phyloP scores from a whole-genome alignment of 2,113 vertebrate species.

The Amblyopsis rosae region DNA sequence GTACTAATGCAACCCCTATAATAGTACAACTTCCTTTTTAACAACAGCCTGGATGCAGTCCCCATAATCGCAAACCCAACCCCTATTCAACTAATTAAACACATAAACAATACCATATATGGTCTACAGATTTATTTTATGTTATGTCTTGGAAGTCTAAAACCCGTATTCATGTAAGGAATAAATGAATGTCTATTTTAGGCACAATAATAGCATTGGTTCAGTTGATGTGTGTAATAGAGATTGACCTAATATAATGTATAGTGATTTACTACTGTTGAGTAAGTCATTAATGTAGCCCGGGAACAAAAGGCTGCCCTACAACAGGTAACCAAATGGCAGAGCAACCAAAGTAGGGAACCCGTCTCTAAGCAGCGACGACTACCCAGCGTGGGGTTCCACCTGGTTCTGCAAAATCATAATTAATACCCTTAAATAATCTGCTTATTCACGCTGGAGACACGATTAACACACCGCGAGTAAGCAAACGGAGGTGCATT shows the following conservation, averaged over 20 bases:
- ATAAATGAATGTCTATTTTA: slow-evolving; percentile 5
- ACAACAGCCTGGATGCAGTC: too few species aligned
- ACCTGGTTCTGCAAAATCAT: slow-evolving; percentile 73
- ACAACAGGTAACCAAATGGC: slow-evolving; percentile 48
- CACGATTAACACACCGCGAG: not conserved
- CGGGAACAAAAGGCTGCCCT: slow-evolving; percentile 31
- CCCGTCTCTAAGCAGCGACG: slow-evolving; percentile 47
- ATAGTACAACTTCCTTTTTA: too few species aligned
- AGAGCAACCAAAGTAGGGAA: slow-evolving; percentile 52
- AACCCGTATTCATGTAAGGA: not conserved
- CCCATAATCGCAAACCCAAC: too few species aligned
- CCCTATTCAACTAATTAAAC: too few species aligned
- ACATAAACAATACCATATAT: slow-evolving; percentile 7
- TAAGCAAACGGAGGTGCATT: too few species aligned
- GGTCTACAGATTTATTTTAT: not conserved
- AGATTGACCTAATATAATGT: slow-evolving; percentile 31
- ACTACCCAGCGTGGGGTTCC: slow-evolving; percentile 21
- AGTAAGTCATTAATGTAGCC: slow-evolving; percentile 29
- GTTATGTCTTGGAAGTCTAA: not conserved
- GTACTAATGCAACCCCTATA: too few species aligned
- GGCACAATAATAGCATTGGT: slow-evolving; percentile 2
- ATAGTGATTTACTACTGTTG: not conserved
- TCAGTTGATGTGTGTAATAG: slow-evolving; percentile 22
- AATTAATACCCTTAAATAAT: slow-evolving; percentile 81
- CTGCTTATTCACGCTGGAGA: slow-evolving; percentile 70